phyloP scores from a whole-genome alignment of 1,140 invertebrate species.

The Acromyrmex echinatior region DNA sequence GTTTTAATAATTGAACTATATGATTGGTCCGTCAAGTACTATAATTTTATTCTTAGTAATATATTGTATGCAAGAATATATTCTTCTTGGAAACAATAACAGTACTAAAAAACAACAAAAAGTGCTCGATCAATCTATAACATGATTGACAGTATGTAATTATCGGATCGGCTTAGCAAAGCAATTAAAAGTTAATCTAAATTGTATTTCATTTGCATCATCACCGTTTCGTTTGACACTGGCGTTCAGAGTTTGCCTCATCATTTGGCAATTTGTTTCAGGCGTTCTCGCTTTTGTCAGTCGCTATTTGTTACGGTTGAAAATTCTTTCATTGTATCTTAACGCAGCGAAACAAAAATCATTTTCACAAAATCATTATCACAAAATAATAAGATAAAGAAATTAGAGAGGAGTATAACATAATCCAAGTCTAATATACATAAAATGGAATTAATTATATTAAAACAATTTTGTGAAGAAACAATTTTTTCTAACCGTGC shows the following conservation, averaged over 20 bases:
- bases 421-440: background rate
- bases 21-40: conserved; percentile 73
- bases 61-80: background rate
- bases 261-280: conserved; percentile 27
- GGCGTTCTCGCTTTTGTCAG: background rate
- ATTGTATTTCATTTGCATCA: conserved; percentile 67
- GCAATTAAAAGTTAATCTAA: conserved; percentile 75
- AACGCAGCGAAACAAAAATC: background rate
- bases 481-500: background rate
- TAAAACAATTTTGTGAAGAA: background rate
- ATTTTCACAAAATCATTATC: background rate
- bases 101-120: conserved; percentile 59
- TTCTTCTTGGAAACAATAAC: conserved; percentile 23
- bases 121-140: conserved; percentile 25
- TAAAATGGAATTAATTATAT: background rate
- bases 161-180: conserved; percentile 57
- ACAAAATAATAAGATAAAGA: background rate
- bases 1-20: conserved; percentile 78
- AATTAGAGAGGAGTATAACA: background rate
- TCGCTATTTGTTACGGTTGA: conserved; percentile 1
- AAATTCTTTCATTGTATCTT: background rate
- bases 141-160: conserved; percentile 67
- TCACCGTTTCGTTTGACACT: background rate
- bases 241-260: background rate
- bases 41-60: conserved; percentile 71